These are phyloP conservation scores for Colostygia pectinataria DNA, from an alignment of 2,888 invertebrate species.

Conservation along the genomic window DNA sequence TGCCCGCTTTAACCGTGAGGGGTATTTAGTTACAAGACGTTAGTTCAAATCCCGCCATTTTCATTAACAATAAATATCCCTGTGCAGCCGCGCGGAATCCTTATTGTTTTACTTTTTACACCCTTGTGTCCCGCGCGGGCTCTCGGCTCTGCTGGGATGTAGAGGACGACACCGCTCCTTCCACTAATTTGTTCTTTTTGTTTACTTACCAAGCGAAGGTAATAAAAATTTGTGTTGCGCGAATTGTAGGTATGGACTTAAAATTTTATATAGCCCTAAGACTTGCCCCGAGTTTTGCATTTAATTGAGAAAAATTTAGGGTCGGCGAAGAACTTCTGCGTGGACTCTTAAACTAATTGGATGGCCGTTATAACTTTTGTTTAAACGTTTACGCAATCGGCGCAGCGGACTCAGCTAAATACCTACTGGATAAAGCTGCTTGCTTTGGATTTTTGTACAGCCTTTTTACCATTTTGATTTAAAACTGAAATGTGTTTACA, in stretches of 20 bases:
- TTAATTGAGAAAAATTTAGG: conserved; percentile 82
- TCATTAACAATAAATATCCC: conserved; percentile 84
- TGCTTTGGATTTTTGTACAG: conserved; percentile 9
- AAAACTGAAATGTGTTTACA: conserved; percentile 33
- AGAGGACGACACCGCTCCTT: conserved; percentile 67
- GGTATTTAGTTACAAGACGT: conserved; percentile 84
- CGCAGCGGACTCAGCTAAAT: conserved; percentile 26
- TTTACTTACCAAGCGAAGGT: conserved; percentile 77
- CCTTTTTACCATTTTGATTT: conserved; percentile 10
- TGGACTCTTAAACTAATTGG: conserved; percentile 80
- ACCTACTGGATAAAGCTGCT: conserved; percentile 25
- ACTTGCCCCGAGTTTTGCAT: conserved; percentile 76
- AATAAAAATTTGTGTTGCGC: conserved; percentile 83
- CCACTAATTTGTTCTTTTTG: conserved; percentile 80
- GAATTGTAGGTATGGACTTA: conserved; percentile 78
- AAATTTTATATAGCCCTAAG: conserved; percentile 79
- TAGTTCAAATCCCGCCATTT: conserved; percentile 83
- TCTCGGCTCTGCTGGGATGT: conserved; percentile 32
- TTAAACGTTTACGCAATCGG: conserved; percentile 66
- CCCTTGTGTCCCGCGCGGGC: conserved; percentile 77
- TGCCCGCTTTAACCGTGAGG: conserved; percentile 83
- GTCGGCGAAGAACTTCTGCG: conserved; percentile 78
- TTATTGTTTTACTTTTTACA: conserved; percentile 84
- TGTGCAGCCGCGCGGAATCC: conserved; percentile 78
- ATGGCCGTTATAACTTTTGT: conserved; percentile 78